phyloP scores from a whole-genome alignment of 2,888 invertebrate genomes.

The Dasysyrphus albostriatus region DNA sequence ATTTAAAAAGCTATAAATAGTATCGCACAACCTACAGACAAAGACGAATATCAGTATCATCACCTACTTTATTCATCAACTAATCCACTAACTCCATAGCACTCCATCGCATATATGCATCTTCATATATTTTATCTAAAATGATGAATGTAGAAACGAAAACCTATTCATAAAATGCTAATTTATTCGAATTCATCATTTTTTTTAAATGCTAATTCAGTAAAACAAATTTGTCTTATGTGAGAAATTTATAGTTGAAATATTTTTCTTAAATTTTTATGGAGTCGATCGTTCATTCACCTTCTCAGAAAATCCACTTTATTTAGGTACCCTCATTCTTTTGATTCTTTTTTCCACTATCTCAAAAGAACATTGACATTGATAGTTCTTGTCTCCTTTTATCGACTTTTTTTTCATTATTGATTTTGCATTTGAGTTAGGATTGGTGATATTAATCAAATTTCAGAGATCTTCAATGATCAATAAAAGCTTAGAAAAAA shows the following conservation, averaged over 20 bases:
- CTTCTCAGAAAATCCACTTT: not conserved
- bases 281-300: not conserved
- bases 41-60: not conserved
- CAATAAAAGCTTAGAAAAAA: too few species aligned
- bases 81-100: too few species aligned
- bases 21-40: too few species aligned
- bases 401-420: not conserved
- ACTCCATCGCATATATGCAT: not conserved
- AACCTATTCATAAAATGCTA: not conserved
- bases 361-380: not conserved
- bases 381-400: not conserved
- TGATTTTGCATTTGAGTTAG: not conserved
- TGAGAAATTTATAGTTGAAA: not conserved
- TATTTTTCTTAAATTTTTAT: not conserved
- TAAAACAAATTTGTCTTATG: not conserved
- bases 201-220: not conserved
- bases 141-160: not conserved
- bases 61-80: not conserved
- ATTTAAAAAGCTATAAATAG: too few species aligned
- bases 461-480: not conserved
- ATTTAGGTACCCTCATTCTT: not conserved
- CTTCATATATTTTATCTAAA: not conserved
- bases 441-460: not conserved
- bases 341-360: not conserved
- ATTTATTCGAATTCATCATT: slow-evolving; percentile 2